These are phyloP conservation scores for Luscinia luscinia DNA, from an alignment of 2,797 vertebrate species.

Conservation along the genomic window DNA sequence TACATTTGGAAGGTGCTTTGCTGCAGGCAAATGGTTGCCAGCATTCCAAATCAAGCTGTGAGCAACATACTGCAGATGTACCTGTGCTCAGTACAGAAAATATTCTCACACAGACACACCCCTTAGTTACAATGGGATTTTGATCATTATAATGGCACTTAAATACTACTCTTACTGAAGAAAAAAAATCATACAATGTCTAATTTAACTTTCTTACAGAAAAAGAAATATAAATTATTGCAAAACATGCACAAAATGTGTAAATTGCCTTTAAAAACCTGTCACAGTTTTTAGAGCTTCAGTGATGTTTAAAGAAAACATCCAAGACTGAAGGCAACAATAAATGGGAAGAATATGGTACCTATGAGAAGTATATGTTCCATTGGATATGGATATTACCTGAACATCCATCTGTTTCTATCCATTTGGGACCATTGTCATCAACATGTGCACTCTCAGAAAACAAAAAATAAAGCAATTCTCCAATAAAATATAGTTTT, in stretches of 20 bases:
- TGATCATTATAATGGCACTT: neutral
- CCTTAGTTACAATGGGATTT: neutral
- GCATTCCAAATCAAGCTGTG: neutral
- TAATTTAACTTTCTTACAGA: neutral
- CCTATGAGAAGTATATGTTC: neutral
- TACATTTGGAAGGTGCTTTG: neutral
- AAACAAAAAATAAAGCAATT: neutral
- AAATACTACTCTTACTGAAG: neutral
- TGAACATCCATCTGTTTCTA: neutral
- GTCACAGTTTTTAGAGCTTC: neutral
- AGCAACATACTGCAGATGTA: neutral
- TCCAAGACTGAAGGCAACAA: neutral
- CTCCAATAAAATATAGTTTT: neutral
- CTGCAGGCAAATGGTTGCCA: neutral
- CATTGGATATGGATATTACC: neutral
- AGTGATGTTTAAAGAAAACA: neutral
- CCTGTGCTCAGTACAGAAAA: neutral
- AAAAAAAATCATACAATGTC: rapidly evolving
- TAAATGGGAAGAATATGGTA: neutral
- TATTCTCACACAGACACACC: neutral
- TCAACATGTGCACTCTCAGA: neutral
- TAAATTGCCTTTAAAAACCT: neutral
- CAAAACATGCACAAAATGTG: neutral
- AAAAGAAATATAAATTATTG: neutral
- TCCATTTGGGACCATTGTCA: neutral